Conservation (phyloP, 2,113 vertebrate species). For the Dinomys branickii region DNA sequence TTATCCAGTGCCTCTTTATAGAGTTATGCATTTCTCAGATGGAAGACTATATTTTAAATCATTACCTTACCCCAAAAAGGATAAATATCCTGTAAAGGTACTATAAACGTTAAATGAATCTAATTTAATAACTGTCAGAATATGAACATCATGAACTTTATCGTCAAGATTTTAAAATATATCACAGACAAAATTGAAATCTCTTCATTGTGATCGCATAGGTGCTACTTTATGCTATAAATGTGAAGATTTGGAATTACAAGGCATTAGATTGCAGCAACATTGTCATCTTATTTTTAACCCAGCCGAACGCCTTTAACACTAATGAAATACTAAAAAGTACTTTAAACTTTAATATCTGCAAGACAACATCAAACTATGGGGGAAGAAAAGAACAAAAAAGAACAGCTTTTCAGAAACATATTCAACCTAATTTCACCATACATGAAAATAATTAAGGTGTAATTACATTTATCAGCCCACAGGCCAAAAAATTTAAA, state of each 20-base stretch:
- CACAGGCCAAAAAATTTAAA: conserved; percentile 39
- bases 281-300: not conserved
- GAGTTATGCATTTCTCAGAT: not conserved
- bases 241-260: conserved; percentile 29
- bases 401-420: not conserved
- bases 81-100: conserved; percentile 5
- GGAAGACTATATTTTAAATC: not conserved
- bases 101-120: conserved; percentile 58
- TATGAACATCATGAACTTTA: conserved; percentile 50
- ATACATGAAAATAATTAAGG: conserved; percentile 57
- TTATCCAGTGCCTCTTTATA: not conserved
- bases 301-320: conserved; percentile 15
- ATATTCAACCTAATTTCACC: conserved; percentile 24
- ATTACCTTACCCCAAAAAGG: not conserved
- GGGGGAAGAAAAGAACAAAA: not conserved
- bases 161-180: conserved; percentile 32
- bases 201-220: not conserved
- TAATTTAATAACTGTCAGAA: conserved; percentile 64
- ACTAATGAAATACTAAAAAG: not conserved
- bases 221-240: conserved; percentile 19
- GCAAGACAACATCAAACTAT: not conserved
- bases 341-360: conserved; percentile 30
- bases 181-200: conserved; percentile 14
- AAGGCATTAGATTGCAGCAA: not conserved
- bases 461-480: conserved; percentile 30